phyloP scores from a whole-genome alignment of 2,888 invertebrate genomes.

The Synergus itoensis region DNA sequence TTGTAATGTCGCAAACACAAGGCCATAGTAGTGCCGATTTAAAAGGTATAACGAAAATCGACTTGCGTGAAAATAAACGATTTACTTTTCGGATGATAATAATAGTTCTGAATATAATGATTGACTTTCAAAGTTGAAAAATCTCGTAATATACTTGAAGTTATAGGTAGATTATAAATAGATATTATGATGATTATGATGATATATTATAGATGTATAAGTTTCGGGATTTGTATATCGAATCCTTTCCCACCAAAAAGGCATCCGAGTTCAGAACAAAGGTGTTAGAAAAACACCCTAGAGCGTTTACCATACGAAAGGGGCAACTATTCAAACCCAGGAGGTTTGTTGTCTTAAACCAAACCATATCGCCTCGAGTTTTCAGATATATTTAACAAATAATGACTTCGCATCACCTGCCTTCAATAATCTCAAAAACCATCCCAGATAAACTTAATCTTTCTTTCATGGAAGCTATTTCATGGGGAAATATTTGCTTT shows the following conservation, averaged over 20 bases:
- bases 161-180: too few relatives aligned
- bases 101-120: neutral
- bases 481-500: slow-evolving; percentile 35
- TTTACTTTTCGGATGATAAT: slow-evolving; percentile 43
- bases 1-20: slow-evolving; percentile 64
- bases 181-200: too few relatives aligned
- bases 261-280: slow-evolving; percentile 40
- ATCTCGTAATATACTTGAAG: too few relatives aligned
- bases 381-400: slow-evolving; percentile 68
- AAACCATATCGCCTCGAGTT: slow-evolving; percentile 59
- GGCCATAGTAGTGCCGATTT: slow-evolving; percentile 55
- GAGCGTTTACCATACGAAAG: slow-evolving; percentile 37
- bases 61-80: slow-evolving; percentile 48
- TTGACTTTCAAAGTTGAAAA: too few relatives aligned
- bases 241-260: slow-evolving; percentile 33
- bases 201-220: neutral
- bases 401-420: slow-evolving; percentile 59
- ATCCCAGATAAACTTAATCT: slow-evolving; percentile 34
- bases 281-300: slow-evolving; percentile 50
- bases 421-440: slow-evolving; percentile 26
- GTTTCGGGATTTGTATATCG: neutral
- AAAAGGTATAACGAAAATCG: slow-evolving; percentile 45
- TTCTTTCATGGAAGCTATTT: slow-evolving; percentile 40
- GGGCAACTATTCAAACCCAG: slow-evolving; percentile 59
- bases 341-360: slow-evolving; percentile 66